Percentiles rank a stretch among this genome's conserved stretches.
Conservation (phyloP, 2,113 vertebrate genomes). For the Globicephala melas region DNA sequence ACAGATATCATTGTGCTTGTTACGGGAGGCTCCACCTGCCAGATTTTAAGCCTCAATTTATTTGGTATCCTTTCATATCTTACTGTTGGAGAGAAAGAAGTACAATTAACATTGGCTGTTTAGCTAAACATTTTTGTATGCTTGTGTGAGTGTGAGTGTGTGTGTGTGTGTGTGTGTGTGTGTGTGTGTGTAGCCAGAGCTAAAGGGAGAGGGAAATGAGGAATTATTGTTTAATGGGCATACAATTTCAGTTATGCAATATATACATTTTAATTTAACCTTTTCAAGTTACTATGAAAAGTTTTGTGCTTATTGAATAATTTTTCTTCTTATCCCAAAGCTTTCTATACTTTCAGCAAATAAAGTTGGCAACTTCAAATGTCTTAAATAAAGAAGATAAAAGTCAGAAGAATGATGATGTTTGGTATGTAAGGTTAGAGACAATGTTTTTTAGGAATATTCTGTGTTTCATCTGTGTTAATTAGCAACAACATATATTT, state of each 20-base stretch:
- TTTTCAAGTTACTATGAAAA: not conserved
- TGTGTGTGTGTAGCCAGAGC: not conserved
- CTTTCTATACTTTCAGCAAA: not conserved
- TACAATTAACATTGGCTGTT: not conserved
- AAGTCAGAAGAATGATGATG: not conserved
- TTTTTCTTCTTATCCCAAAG: not conserved
- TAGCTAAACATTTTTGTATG: not conserved
- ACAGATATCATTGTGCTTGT: not conserved
- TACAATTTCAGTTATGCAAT: not conserved
- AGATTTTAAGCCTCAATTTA: not conserved
- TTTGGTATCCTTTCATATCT: not conserved
- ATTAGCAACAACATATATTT: slow-evolving; percentile 46
- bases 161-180: not conserved
- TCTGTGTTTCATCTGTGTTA: slow-evolving; percentile 43
- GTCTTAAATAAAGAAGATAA: not conserved
- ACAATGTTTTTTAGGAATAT: slow-evolving; percentile 2
- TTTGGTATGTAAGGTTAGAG: slow-evolving; percentile 21
- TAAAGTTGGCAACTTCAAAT: slow-evolving; percentile 31
- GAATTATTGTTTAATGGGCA: not conserved
- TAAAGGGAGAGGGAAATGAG: not conserved
- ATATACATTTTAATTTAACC: not conserved
- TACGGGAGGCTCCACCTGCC: not conserved
- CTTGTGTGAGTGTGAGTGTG: not conserved
- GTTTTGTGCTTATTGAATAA: not conserved
- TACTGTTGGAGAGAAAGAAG: not conserved